Percentiles rank a stretch among this genome's conserved stretches.
phyloP scores from a whole-genome alignment of 1,140 invertebrate genomes.

The Drosophila sp. region DNA sequence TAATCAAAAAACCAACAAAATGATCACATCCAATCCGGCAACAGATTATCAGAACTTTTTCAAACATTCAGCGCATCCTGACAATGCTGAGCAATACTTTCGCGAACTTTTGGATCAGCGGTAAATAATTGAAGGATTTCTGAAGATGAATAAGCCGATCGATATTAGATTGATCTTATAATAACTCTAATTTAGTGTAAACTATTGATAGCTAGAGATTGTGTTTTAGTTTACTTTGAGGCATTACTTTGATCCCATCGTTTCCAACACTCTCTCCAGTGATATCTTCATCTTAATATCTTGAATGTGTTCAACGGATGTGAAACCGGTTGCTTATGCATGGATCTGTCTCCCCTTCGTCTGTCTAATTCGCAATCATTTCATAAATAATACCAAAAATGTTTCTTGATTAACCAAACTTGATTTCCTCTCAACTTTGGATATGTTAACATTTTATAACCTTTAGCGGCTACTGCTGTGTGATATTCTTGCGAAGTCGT shows the following conservation, averaged over 20 bases:
- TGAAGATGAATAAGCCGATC: too few relatives aligned
- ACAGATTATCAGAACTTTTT: slow-evolving; percentile 76
- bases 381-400: background rate
- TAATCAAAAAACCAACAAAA: slow-evolving; percentile 36
- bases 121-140: slow-evolving; percentile 35
- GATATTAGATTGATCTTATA: too few relatives aligned
- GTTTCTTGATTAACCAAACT: background rate
- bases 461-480: too few relatives aligned
- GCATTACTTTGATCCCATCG: too few relatives aligned
- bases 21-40: slow-evolving; percentile 67
- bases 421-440: background rate
- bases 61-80: slow-evolving; percentile 72
- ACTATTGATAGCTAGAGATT: too few relatives aligned
- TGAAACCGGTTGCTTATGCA: background rate
- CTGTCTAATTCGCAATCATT: background rate
- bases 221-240: too few relatives aligned
- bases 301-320: background rate
- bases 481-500: background rate
- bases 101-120: slow-evolving; percentile 64
- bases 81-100: slow-evolving; percentile 78
- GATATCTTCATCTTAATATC: too few relatives aligned
- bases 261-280: too few relatives aligned
- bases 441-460: too few relatives aligned
- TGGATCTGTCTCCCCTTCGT: background rate
- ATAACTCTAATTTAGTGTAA: too few relatives aligned